phyloP scores from a whole-genome alignment of 1,140 invertebrate species.

The Dufourea novaeangliae region DNA sequence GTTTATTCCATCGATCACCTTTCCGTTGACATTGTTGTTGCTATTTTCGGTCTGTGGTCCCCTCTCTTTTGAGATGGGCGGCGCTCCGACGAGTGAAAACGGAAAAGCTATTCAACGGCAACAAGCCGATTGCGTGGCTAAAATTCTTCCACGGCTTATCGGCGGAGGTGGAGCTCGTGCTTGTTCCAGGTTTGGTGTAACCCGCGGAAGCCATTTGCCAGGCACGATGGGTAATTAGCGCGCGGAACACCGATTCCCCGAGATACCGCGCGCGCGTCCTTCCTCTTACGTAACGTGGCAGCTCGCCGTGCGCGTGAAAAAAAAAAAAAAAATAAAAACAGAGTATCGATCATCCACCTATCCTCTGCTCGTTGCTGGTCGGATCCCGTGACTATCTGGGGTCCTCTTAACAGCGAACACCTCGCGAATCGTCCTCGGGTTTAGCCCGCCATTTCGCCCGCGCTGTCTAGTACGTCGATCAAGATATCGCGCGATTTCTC shows the following conservation, averaged over 20 bases:
- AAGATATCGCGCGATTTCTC: constrained; percentile 32
- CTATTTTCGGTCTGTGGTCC: too few relatives aligned
- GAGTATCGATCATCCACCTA: constrained; percentile 59
- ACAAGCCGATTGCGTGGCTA: constrained; percentile 31
- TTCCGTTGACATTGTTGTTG: too few relatives aligned
- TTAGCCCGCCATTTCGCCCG: too few relatives aligned
- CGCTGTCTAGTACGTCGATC: constrained; percentile 21
- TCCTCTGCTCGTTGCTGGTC: constrained; percentile 16
- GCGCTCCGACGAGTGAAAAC: neutral
- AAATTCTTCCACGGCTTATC: constrained; percentile 60
- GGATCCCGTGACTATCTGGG: constrained; percentile 37
- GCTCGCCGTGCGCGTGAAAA: constrained; percentile 34
- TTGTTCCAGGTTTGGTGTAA: constrained; percentile 45
- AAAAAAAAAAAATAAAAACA: constrained; percentile 53
- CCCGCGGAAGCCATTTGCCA: constrained; percentile 67
- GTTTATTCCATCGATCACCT: too few relatives aligned
- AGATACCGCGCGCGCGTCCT: constrained; percentile 59
- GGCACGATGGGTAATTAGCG: constrained; percentile 65
- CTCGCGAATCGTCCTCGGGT: constrained; percentile 30
- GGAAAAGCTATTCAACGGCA: constrained; percentile 22
- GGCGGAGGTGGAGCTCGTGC: constrained; percentile 8
- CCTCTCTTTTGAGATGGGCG: too few relatives aligned
- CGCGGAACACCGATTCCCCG: constrained; percentile 60
- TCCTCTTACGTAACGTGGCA: constrained; percentile 64
- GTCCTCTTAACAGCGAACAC: constrained; percentile 4